Base-by-base conservation (phyloP, 2,888 invertebrate species). In the Toxonevra muliebris region DNA sequence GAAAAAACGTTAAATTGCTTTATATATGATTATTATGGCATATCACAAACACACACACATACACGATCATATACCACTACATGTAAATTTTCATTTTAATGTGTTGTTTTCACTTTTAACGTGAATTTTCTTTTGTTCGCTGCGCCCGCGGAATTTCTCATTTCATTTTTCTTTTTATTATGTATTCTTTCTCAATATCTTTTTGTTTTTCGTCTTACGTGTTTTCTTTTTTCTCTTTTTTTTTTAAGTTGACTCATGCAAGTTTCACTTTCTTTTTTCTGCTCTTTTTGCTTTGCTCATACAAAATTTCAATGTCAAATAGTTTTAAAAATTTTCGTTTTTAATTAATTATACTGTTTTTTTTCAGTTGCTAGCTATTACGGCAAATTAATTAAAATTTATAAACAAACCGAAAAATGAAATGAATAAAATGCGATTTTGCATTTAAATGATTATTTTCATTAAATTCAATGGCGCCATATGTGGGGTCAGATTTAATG, bases 281-380 rank as follows among this genome's bases (percentile, higher is more conserved):
- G 42, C 41, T 19, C n/a, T 11, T 40, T 40, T 59, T 15, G 20
- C 40, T 59, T 48, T 48, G 30, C 19, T 50, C 40, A 61, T 45
- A 19, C 19, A 48, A 30, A 48, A 17, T 65, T 66, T 66, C 66
- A 66, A 66, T 66, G 66, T 61, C 66, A 66, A 58, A 50, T 66
- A 66, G 50, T 50, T 66, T 48, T 57, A 19, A 10, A 13, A 9
- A 41, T 43, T 55, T 3, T 55, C 9, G 30, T 30, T 30, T 30
- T 30, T 30, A 2, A 30, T 30, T 30, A 30, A 30, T 30, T 30
- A 30, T 30, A 30, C 30, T 30, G 30, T 30, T 30, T 4, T 30
- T 57, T 40, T 30, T 58, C 41, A 17, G 5, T 55, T 64, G 55
- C 45, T 57, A 17, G n/a, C n/a, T n/a, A n/a, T n/a, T n/a, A n/a